Percentiles rank a stretch among this genome's conserved stretches.
phyloP scores from a whole-genome alignment of 2,113 vertebrate genomes.

The Ploceus nigricollis region DNA sequence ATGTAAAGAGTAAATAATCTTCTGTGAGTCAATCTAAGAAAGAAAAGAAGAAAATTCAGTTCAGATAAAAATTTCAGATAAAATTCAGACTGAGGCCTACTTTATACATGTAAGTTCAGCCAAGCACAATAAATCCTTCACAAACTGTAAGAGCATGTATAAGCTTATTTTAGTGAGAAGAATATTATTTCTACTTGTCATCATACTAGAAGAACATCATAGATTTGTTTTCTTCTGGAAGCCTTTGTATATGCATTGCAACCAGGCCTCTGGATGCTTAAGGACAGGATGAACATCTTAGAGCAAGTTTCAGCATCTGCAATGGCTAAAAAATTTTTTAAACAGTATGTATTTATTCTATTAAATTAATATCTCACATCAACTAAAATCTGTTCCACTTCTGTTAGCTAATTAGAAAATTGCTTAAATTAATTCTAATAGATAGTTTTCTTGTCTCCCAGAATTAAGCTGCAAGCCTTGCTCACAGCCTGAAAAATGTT shows the following conservation, averaged over 20 bases:
- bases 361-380: constrained; percentile 28
- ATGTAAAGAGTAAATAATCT: not conserved
- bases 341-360: not conserved
- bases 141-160: not conserved
- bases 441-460: not conserved
- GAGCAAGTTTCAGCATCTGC: not conserved
- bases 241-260: not conserved
- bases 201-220: not conserved
- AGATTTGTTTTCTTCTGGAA: not conserved
- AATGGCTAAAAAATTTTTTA: not conserved
- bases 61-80: not conserved
- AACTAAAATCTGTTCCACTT: constrained; percentile 25
- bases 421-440: not conserved
- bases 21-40: not conserved
- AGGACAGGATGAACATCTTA: not conserved
- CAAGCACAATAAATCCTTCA: not conserved
- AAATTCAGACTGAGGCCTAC: not conserved
- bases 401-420: constrained; percentile 48
- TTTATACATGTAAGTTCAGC: not conserved
- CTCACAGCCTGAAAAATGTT: not conserved
- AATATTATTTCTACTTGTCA: not conserved
- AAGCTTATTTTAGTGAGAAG: not conserved
- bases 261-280: not conserved
- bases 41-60: not conserved
- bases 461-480: not conserved